Evolutionary conservation across 2,113 vertebrate species (phyloP).

Genomic region (Meles meles): DNA sequence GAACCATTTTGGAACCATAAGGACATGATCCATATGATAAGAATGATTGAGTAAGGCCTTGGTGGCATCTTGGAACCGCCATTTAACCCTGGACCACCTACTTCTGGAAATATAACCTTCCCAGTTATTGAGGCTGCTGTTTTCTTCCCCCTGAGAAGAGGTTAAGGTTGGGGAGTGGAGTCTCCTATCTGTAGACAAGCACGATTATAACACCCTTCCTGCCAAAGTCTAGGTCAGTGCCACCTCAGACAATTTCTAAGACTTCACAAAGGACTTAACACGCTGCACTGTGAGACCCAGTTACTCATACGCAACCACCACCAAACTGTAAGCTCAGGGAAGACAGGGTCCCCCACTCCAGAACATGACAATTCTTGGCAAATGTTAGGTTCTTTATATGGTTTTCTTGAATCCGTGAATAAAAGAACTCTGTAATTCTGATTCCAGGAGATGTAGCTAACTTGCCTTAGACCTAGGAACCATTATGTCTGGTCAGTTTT

Average conservation of each 20-base stretch:
- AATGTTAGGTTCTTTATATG: background rate
- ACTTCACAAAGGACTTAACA: background rate
- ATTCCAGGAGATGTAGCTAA: background rate
- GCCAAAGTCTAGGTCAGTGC: background rate
- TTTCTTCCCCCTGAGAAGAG: background rate
- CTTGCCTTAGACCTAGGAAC: background rate
- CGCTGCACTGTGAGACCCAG: background rate
- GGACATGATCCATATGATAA: background rate
- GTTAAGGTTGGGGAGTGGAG: background rate
- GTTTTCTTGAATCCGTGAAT: background rate
- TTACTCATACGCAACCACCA: accelerated
- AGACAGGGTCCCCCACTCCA: background rate
- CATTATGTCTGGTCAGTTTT: background rate
- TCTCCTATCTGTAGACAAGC: background rate
- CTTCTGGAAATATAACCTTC: background rate
- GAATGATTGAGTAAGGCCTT: background rate
- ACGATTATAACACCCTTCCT: background rate
- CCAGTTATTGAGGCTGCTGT: background rate
- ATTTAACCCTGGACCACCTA: background rate
- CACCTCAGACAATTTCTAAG: background rate
- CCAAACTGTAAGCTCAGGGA: background rate
- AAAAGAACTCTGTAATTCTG: background rate
- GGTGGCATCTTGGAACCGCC: background rate
- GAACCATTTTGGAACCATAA: background rate
- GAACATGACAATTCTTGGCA: background rate